Evolutionary conservation across 37 sponge, comb jelly and placozoan genomes (phyloP).

Genomic region (Aplysina aerophoba): DNA sequence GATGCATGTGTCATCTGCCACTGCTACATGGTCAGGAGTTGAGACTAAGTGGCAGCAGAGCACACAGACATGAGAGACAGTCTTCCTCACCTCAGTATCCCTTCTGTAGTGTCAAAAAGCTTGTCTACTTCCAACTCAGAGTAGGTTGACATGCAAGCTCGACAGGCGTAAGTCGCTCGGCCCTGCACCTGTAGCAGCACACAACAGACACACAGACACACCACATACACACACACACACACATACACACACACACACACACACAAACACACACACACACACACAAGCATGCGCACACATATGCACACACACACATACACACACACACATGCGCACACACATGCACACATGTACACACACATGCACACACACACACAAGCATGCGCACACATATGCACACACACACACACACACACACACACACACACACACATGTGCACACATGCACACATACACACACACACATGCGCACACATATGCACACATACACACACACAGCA

Average conservation of each 20-base stretch:
- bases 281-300: background rate
- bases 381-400: background rate
- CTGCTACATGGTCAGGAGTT: too few species aligned
- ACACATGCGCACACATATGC: too few species aligned
- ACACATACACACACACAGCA: too few species aligned
- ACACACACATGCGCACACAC: background rate
- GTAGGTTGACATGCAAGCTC: conserved; percentile 59
- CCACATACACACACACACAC: background rate
- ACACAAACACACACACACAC: too few species aligned
- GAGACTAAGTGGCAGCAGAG: too few species aligned
- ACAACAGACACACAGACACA: background rate
- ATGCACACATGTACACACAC: background rate
- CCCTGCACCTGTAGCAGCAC: conserved; percentile 48
- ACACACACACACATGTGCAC: too few species aligned
- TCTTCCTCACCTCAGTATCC: conserved; percentile 27
- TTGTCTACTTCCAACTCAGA: conserved; percentile 81
- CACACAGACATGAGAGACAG: too few species aligned
- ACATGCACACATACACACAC: background rate
- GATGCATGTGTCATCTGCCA: too few species aligned
- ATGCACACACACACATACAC: background rate
- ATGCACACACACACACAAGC: background rate
- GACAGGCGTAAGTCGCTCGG: conserved; percentile 79
- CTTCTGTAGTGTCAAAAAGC: conserved; percentile 70
- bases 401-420: too few species aligned
- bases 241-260: background rate